Percentiles rank a stretch among this genome's conserved stretches.
Evolutionary conservation across 1,140 invertebrate genomes (phyloP).

Genomic region (Neotoxoptera formosana): DNA sequence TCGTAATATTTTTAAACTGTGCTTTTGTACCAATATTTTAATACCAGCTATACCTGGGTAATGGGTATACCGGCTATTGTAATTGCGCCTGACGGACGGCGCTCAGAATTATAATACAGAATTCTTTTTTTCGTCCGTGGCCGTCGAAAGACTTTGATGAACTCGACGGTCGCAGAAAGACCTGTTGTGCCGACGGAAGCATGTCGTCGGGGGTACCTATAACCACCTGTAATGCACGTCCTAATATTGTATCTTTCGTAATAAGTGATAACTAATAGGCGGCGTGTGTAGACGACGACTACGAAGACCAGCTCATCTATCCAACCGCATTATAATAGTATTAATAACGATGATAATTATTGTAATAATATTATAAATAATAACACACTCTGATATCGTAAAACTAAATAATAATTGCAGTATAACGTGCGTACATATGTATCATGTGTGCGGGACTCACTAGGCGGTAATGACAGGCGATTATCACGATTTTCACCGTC

Average conservation of each 20-base stretch:
- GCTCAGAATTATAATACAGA: background rate
- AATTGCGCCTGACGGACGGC: background rate
- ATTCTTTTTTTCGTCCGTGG: background rate
- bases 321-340: background rate
- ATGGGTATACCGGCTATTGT: background rate
- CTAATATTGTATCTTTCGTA: background rate
- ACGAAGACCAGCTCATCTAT: background rate
- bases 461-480: background rate
- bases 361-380: conserved; percentile 17
- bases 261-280: background rate
- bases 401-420: background rate
- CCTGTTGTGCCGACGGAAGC: background rate
- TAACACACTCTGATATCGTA: background rate
- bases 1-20: background rate
- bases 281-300: background rate
- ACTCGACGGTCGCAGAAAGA: background rate
- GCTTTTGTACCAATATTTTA: no score
- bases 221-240: background rate
- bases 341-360: background rate
- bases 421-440: background rate
- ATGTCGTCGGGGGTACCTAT: background rate
- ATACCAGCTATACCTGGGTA: background rate
- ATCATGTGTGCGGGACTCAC: background rate
- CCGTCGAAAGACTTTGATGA: background rate
- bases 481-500: conserved; percentile 14